Evolutionary conservation across 2,113 vertebrate genomes (phyloP), one percentile per base, ranked within the genome.

Genomic region (Chrysemys picta): DNA sequence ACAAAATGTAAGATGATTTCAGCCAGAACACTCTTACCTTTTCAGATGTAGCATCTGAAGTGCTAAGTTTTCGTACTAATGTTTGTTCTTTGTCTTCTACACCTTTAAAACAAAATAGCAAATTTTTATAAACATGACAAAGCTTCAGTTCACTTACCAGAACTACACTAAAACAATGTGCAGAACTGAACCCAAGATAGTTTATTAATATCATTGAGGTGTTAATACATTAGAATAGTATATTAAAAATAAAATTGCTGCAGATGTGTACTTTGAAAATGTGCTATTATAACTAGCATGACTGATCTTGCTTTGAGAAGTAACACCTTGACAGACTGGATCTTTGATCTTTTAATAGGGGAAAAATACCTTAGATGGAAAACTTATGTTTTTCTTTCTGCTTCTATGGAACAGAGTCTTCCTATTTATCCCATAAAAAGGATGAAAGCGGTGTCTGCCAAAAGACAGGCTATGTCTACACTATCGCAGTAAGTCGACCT

Each of bases 71-170:
- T 96, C 97, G 96, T 4, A 42, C 89, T 95, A 98, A 97, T 75
- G 96, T 97, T 96, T 98, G 98, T 88, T 98, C 98, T 93, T 98
- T 98, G 72, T 98, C 98, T 96, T 98, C 98, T 93, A 95, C 62
- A 92, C 97, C 97, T 98, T 97, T 45, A 97, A 96, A 96, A 97
- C 59, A 97, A 97, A 98, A 97, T 19, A 17, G 87, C 1, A 0
- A 6, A 59, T 82, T 95, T 93, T 59, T 97, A 24, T 96, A 90
- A 10, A 14, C 27, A 93, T 76, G 81, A 85, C 52, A 92, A 93
- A 93, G 11, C 85, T 5, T 76, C 2, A 38, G 29, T 47, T 87
- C 57, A 24, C 85, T 94, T 11, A 85, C 69, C 8, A 89, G 81
- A 91, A 52, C 38, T 91, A 96, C 92, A 91, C 72, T 80, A 91